phyloP scores from a whole-genome alignment of 2,797 vertebrate species.

The Cyprinodon diabolis region DNA sequence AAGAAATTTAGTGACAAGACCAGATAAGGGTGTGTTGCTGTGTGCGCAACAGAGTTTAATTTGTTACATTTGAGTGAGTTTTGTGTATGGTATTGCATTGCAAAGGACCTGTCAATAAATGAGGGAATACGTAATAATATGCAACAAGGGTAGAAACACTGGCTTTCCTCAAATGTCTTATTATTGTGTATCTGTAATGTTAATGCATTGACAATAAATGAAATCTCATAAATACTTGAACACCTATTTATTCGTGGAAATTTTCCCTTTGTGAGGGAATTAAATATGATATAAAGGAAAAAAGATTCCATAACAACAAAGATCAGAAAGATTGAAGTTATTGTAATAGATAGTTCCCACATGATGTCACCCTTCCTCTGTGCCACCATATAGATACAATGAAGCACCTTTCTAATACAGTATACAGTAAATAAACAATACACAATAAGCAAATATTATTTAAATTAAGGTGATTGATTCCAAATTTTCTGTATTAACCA shows the following conservation, averaged over 20 bases:
- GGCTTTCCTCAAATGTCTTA: conserved; percentile 5
- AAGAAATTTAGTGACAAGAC: conserved; percentile 8
- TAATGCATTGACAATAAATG: background rate
- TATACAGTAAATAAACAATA: no score
- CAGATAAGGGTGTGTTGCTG: background rate
- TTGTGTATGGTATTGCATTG: conserved; percentile 6
- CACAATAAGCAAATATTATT: no score
- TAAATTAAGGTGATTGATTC: no score
- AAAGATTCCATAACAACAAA: background rate
- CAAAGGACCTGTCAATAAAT: conserved; percentile 13
- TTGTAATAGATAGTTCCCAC: no score
- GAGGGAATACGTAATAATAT: conserved; percentile 5
- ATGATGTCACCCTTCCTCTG: no score
- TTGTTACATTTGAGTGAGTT: conserved; percentile 17
- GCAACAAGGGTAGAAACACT: conserved; percentile 24
- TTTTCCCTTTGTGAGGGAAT: background rate
- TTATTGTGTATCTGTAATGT: background rate
- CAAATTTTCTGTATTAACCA: no score
- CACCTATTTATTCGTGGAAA: background rate
- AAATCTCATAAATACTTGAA: background rate
- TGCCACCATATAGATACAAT: no score
- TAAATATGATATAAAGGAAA: background rate
- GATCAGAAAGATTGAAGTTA: background rate
- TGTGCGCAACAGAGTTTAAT: conserved; percentile 8
- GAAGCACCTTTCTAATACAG: no score